Conservation (phyloP, 2,888 invertebrate species). For the Dicyrtomina minuta region DNA sequence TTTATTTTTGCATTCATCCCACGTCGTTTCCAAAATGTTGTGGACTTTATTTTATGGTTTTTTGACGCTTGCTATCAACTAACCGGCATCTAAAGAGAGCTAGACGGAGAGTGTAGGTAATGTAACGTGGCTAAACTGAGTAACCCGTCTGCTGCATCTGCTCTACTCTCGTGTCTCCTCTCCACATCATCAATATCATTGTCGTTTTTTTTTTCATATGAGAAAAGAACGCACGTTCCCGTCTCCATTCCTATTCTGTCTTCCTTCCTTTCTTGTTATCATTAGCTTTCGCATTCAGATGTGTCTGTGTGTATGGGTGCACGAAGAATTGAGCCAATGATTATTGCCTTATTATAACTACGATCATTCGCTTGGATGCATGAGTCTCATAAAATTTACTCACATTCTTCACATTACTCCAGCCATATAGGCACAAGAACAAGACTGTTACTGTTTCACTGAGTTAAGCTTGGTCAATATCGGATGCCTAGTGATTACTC, state of each 20-base stretch:
- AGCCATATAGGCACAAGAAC: not conserved
- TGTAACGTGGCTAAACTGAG: conserved; percentile 14
- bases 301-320: not conserved
- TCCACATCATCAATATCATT: conserved; percentile 30
- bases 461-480: too few relatives aligned
- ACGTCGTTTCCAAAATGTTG: conserved; percentile 37
- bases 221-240: conserved; percentile 28
- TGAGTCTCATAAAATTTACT: conserved; percentile 30
- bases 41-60: conserved; percentile 41
- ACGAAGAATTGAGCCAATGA: conserved; percentile 22
- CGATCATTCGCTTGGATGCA: conserved; percentile 27
- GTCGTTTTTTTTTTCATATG: conserved; percentile 33
- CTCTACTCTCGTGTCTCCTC: conserved; percentile 5
- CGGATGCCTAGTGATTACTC: too few relatives aligned
- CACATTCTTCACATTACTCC: conserved; percentile 17
- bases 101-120: conserved; percentile 9
- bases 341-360: conserved; percentile 24
- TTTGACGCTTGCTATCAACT: conserved; percentile 40
- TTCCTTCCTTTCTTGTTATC: conserved; percentile 20
- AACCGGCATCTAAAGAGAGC: conserved; percentile 23
- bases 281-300: conserved; percentile 30
- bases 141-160: conserved; percentile 22
- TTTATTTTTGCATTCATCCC: conserved; percentile 30
- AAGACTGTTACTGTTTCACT: not conserved
- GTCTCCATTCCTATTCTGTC: conserved; percentile 29